A percentile compares a stretch with the other conserved stretches of the same genome.
phyloP scores from a whole-genome alignment of 2,113 vertebrate genomes.

The Romanogobio albipinnatus region DNA sequence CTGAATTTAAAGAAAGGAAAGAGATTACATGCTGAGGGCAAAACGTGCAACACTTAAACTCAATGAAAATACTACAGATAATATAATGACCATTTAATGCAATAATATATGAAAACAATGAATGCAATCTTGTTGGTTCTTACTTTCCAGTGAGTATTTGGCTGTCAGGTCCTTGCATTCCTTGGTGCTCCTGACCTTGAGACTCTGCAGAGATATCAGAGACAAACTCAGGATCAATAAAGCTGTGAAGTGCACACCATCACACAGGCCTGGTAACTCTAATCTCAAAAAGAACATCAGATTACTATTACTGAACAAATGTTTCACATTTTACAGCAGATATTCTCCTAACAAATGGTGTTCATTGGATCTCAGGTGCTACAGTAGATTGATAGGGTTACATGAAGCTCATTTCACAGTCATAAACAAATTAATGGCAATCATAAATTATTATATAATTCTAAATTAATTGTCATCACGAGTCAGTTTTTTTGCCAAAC shows the following conservation, averaged over 20 bases:
- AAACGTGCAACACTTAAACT: conserved; percentile 13
- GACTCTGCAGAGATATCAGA: conserved; percentile 81
- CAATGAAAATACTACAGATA: conserved; percentile 8
- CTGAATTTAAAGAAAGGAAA: conserved; percentile 18
- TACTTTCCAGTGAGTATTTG: conserved; percentile 95
- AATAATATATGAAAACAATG: not conserved
- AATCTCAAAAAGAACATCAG: conserved; percentile 16
- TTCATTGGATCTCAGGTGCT: not conserved
- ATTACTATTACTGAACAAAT: not conserved
- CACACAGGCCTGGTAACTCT: not conserved
- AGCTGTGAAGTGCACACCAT: conserved; percentile 8
- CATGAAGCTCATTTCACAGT: not conserved
- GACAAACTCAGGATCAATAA: conserved; percentile 39
- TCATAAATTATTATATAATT: too few relatives aligned
- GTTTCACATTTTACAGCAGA: conserved; percentile 5
- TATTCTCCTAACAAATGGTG: not conserved
- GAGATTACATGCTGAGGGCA: not conserved
- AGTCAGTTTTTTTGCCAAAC: too few relatives aligned
- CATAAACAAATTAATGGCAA: not conserved
- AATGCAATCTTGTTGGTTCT: conserved; percentile 58
- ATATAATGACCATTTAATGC: not conserved
- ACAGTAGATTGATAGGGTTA: not conserved
- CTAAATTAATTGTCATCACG: not conserved
- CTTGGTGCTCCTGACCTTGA: conserved; percentile 91
- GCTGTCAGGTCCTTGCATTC: conserved; percentile 89